Evolutionary conservation across 1,140 invertebrate genomes (phyloP).

Genomic region (Lepidurus arcticus): DNA sequence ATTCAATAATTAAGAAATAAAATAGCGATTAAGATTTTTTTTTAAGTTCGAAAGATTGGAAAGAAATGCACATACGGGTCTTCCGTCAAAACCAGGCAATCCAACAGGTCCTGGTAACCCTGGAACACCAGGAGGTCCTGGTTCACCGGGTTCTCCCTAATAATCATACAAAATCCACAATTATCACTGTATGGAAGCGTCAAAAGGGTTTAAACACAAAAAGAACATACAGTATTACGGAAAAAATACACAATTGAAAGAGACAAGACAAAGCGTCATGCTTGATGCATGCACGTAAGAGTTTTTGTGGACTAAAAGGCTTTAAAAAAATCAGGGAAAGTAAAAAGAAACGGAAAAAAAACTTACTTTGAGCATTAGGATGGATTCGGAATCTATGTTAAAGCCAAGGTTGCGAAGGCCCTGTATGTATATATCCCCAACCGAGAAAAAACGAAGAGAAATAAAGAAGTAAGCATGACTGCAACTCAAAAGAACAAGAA

Average conservation of each 20-base stretch:
- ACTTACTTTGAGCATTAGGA: conserved; percentile 82
- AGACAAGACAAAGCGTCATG: neutral
- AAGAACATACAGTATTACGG: neutral
- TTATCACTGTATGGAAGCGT: conserved; percentile 23
- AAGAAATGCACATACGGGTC: conserved; percentile 46
- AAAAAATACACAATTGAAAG: neutral
- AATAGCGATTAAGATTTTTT: neutral
- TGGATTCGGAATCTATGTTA: conserved; percentile 79
- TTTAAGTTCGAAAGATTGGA: neutral
- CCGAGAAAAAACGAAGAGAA: conserved; percentile 35
- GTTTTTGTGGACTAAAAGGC: conserved; percentile 3
- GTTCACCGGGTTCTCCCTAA: conserved; percentile 83
- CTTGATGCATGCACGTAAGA: neutral
- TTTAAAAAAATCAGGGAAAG: neutral
- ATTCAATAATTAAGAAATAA: neutral
- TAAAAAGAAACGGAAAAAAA: conserved; percentile 15
- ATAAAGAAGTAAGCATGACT: conserved; percentile 32
- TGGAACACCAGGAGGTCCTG: conserved; percentile 76
- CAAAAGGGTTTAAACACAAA: neutral
- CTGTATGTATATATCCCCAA: conserved; percentile 48
- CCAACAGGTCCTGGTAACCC: conserved; percentile 69
- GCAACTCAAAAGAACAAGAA: conserved; percentile 15
- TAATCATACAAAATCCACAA: conserved; percentile 32
- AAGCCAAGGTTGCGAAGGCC: conserved; percentile 78
- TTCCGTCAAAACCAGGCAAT: conserved; percentile 72